Evolutionary conservation across 2,113 vertebrate species (phyloP).

Genomic region (Clarias batrachus): DNA sequence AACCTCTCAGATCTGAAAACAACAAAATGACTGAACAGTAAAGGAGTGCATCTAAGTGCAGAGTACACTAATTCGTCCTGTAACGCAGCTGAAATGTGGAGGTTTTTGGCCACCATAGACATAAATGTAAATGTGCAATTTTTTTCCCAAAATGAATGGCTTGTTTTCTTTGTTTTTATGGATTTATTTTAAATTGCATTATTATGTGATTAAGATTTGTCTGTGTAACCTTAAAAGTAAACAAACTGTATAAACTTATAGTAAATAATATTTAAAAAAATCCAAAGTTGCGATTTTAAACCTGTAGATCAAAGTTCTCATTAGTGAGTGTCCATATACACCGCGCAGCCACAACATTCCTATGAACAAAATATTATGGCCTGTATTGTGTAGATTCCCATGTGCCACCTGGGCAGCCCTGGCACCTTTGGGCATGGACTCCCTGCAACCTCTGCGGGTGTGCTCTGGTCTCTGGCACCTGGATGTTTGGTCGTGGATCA

Average conservation of each 20-base stretch:
- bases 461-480: no score
- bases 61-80: not conserved
- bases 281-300: not conserved
- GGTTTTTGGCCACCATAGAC: not conserved
- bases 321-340: not conserved
- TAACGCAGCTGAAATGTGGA: not conserved
- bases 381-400: no score
- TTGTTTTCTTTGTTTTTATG: not conserved
- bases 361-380: no score
- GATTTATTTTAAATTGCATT: not conserved
- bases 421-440: no score
- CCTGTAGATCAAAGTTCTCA: not conserved
- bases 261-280: not conserved
- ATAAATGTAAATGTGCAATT: not conserved
- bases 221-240: not conserved
- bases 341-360: no score
- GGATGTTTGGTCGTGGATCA: no score
- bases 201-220: not conserved
- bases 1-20: not conserved
- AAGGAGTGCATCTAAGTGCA: not conserved
- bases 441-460: no score
- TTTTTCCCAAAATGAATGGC: not conserved
- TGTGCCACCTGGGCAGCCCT: no score
- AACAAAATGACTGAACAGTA: not conserved
- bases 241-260: not conserved